phyloP scores from a whole-genome alignment of 2,113 vertebrate species.

The Nasalis larvatus region DNA sequence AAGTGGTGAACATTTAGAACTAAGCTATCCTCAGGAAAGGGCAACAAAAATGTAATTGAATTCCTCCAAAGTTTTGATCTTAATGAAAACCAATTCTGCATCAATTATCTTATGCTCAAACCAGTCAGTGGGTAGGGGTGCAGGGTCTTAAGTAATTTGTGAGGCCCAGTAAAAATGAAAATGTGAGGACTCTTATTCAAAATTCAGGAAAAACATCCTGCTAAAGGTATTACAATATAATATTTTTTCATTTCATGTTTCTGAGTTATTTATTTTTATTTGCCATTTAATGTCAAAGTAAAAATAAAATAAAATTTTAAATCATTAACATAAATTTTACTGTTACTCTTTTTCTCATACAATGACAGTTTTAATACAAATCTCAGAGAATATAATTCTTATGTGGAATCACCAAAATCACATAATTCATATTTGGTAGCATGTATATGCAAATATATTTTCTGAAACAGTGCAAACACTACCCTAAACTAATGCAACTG shows the following conservation, averaged over 20 bases:
- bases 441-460: neutral
- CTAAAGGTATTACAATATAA: neutral
- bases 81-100: constrained; percentile 22
- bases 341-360: neutral
- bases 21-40: constrained; percentile 52
- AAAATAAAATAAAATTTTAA: neutral
- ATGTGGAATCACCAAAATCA: neutral
- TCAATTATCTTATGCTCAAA: constrained; percentile 40
- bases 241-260: neutral
- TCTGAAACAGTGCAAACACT: neutral
- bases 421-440: neutral
- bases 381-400: neutral
- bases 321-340: neutral
- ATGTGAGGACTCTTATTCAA: neutral
- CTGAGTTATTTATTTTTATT: neutral
- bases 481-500: neutral
- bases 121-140: neutral
- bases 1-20: constrained; percentile 61
- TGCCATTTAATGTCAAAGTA: neutral
- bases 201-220: neutral
- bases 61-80: constrained; percentile 66
- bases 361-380: neutral
- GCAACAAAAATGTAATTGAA: constrained; percentile 64
- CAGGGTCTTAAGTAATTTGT: neutral
- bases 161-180: neutral